Percentiles rank a stretch among this genome's conserved stretches.
Evolutionary conservation across 2,113 vertebrate genomes (phyloP).

Genomic region (Stercorarius parasiticus): DNA sequence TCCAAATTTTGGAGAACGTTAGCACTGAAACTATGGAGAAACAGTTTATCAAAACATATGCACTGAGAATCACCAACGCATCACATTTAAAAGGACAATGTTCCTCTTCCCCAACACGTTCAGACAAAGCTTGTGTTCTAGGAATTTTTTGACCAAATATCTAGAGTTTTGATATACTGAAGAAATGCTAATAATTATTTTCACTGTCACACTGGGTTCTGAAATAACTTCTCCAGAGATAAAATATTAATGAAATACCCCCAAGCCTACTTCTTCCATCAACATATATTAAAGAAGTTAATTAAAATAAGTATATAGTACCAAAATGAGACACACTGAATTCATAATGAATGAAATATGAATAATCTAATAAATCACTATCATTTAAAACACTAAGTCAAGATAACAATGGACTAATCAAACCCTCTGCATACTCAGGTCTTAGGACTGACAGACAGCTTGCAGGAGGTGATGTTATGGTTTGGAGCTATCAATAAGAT

Average conservation of each 20-base stretch:
- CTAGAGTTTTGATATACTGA: not conserved
- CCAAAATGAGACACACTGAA: not conserved
- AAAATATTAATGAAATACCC: not conserved
- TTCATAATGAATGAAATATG: conserved; percentile 40
- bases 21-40: not conserved
- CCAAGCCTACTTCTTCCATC: not conserved
- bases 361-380: conserved; percentile 2
- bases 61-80: not conserved
- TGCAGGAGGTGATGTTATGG: not conserved
- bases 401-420: conserved; percentile 18
- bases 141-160: not conserved
- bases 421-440: not conserved
- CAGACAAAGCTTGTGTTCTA: not conserved
- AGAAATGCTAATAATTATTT: not conserved
- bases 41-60: not conserved
- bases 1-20: not conserved
- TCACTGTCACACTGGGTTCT: not conserved
- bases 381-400: conserved; percentile 48
- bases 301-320: not conserved
- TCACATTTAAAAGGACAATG: not conserved
- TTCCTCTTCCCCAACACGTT: not conserved
- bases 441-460: not conserved
- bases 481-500: not conserved
- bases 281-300: not conserved
- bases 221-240: not conserved